These are phyloP conservation scores for Pterocles orientalis DNA, from an alignment of 2,113 vertebrate species.

Conservation along the genomic window DNA sequence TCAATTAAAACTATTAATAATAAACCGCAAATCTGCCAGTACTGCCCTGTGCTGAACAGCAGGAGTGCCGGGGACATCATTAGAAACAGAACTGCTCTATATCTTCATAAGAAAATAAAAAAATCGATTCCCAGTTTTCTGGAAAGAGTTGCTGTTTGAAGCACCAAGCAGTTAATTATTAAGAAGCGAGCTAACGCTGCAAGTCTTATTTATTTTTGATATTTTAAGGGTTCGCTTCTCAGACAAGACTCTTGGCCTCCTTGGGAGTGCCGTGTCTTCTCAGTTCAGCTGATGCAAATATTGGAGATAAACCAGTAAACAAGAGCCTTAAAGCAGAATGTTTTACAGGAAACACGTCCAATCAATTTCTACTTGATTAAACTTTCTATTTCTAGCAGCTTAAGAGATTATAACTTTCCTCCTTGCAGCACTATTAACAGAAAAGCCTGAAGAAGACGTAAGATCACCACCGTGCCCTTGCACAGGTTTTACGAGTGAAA, in stretches of 20 bases:
- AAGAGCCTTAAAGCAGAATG: neutral
- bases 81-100: neutral
- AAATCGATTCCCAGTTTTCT: neutral
- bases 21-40: neutral
- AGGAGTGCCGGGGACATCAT: neutral
- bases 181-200: neutral
- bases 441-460: neutral
- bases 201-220: neutral
- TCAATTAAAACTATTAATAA: neutral
- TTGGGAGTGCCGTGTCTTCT: neutral
- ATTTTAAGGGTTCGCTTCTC: neutral
- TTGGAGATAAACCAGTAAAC: neutral
- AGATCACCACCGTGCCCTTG: neutral
- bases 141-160: neutral
- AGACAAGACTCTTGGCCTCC: neutral
- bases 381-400: neutral
- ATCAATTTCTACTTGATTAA: neutral
- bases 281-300: neutral
- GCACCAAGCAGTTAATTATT: neutral
- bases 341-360: neutral
- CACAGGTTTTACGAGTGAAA: neutral
- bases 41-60: neutral
- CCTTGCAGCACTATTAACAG: neutral
- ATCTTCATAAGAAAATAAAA: neutral
- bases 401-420: neutral